A percentile compares a stretch with the other conserved stretches of the same genome.
Evolutionary conservation across 2,888 invertebrate genomes (phyloP).

Genomic region (Eristalis tenax): DNA sequence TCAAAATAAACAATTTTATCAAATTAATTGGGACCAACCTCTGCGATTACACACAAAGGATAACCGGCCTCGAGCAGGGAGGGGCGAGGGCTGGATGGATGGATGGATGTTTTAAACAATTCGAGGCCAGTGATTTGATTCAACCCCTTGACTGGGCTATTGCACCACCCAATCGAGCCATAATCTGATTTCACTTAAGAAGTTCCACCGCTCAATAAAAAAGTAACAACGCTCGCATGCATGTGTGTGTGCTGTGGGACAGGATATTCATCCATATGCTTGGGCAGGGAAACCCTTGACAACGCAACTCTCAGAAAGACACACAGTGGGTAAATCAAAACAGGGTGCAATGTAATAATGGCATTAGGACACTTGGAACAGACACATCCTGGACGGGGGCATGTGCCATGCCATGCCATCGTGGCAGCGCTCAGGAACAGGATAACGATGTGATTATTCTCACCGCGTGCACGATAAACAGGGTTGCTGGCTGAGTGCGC

Average conservation of each 20-base stretch:
- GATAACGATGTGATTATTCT: conserved; percentile 55
- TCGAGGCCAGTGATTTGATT: conserved; percentile 42
- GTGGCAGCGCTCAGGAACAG: conserved; percentile 16
- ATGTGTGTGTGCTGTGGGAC: background rate
- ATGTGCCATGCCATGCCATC: conserved; percentile 34
- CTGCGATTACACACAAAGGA: conserved; percentile 32
- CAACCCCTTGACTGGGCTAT: conserved; percentile 36
- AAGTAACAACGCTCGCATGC: conserved; percentile 22
- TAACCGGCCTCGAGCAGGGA: background rate
- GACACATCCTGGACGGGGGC: conserved; percentile 24
- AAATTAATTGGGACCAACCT: conserved; percentile 63
- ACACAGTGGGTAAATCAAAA: conserved; percentile 43
- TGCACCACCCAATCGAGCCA: conserved; percentile 46
- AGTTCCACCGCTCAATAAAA: conserved; percentile 54
- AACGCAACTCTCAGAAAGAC: background rate
- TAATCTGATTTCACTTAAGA: conserved; percentile 64
- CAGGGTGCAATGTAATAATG: conserved; percentile 59
- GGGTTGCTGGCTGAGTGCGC: conserved; percentile 16
- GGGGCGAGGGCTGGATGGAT: background rate
- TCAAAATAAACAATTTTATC: conserved; percentile 61
- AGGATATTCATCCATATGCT: conserved; percentile 36
- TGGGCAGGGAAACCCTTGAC: conserved; percentile 20
- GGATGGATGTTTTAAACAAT: conserved; percentile 42
- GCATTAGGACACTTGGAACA: conserved; percentile 62
- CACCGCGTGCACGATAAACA: conserved; percentile 12